A percentile compares a stretch with the other conserved stretches of the same genome.
Conservation (phyloP, 37 sponge, comb jelly and placozoan species). For the Axinella damicornis region DNA sequence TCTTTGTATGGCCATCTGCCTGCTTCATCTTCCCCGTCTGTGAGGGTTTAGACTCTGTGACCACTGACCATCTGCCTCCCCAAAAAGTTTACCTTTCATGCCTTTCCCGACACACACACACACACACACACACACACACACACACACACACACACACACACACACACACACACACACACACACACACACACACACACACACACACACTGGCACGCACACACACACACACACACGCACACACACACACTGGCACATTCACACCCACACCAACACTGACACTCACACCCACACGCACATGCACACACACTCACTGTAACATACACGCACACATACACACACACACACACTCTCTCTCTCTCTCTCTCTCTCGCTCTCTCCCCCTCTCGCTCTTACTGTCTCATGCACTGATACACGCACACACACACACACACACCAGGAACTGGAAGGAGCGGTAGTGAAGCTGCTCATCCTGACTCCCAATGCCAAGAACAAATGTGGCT, state of each 20-base stretch:
- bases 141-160: neutral
- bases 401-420: too few species aligned
- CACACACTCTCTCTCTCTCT: neutral
- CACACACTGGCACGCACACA: slow-evolving; percentile 19
- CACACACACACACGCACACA: slow-evolving; percentile 15
- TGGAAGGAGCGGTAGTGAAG: slow-evolving; percentile 70
- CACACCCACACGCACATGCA: too few species aligned
- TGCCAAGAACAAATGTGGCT: slow-evolving; percentile 78
- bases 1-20: neutral
- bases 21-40: too few species aligned
- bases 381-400: too few species aligned
- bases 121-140: too few species aligned
- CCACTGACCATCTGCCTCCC: too few species aligned
- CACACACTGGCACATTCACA: neutral
- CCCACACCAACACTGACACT: neutral
- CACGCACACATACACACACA: slow-evolving; percentile 9
- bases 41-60: too few species aligned
- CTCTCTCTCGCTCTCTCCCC: too few species aligned
- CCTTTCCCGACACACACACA: too few species aligned
- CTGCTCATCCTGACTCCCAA: slow-evolving; percentile 89
- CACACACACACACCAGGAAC: slow-evolving; percentile 51
- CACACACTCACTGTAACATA: neutral
- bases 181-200: slow-evolving; percentile 23
- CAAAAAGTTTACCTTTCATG: too few species aligned
- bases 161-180: neutral